These are phyloP conservation scores for Plecturocebus donacophilus DNA, from an alignment of 2,113 vertebrate genomes.

Conservation along the genomic window DNA sequence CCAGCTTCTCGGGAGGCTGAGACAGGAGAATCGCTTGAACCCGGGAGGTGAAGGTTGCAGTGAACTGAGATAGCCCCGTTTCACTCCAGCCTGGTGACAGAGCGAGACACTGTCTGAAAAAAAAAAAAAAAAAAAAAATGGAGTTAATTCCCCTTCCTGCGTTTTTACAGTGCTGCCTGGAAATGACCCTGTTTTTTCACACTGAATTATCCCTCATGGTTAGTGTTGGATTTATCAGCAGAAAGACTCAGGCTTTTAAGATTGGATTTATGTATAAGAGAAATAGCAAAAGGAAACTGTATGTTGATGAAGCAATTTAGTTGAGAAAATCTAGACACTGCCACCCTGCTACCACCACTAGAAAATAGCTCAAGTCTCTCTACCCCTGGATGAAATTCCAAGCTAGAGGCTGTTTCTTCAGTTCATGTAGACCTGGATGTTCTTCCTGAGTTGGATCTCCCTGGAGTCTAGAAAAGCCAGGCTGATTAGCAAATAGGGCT, in stretches of 20 bases:
- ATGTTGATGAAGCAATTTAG: background rate
- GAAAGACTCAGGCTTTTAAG: constrained; percentile 8
- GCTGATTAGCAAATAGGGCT: background rate
- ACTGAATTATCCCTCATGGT: background rate
- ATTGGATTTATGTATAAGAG: background rate
- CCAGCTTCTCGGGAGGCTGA: too few relatives aligned
- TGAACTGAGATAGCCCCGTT: too few relatives aligned
- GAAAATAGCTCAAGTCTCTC: background rate
- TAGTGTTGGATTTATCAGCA: background rate
- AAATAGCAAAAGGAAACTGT: background rate
- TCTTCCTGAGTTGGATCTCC: background rate
- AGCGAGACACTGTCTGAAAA: too few relatives aligned
- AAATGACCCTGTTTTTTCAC: background rate
- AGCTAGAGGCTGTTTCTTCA: background rate
- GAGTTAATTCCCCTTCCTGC: background rate
- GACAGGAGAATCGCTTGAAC: too few relatives aligned
- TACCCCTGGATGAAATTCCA: background rate
- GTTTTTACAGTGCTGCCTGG: background rate
- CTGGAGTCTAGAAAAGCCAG: background rate
- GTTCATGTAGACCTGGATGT: background rate
- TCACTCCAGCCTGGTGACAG: too few relatives aligned
- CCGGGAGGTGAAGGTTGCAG: too few relatives aligned
- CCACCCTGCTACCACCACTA: background rate
- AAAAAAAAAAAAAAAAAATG: too few relatives aligned
- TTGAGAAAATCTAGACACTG: background rate